Percentiles rank a stretch among this genome's conserved stretches.
phyloP scores from a whole-genome alignment of 1,140 invertebrate genomes.

The Camponotus floridanus region DNA sequence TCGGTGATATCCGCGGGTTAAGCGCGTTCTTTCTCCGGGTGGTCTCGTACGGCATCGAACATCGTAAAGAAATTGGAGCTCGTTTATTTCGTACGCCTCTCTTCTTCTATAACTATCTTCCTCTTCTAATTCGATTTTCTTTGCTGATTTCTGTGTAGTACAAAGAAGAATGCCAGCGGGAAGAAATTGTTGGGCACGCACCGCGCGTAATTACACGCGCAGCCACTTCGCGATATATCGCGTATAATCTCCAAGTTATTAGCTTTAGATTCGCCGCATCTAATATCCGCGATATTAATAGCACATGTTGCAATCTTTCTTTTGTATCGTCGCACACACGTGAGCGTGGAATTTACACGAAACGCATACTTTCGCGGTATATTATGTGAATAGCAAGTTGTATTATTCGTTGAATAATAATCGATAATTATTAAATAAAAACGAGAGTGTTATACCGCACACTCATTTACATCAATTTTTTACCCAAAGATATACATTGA shows the following conservation, averaged over 20 bases:
- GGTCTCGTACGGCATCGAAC: background rate
- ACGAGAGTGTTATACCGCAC: background rate
- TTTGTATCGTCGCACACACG: background rate
- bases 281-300: conserved; percentile 44
- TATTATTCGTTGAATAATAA: conserved; percentile 3
- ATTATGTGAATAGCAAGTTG: background rate
- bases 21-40: background rate
- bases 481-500: background rate
- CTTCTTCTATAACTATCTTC: background rate
- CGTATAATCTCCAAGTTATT: conserved; percentile 47
- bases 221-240: background rate
- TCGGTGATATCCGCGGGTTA: conserved; percentile 44
- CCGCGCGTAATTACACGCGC: conserved; percentile 18
- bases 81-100: conserved; percentile 37
- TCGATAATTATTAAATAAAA: background rate
- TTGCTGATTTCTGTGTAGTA: background rate
- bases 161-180: background rate
- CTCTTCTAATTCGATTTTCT: background rate
- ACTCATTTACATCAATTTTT: background rate
- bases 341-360: background rate
- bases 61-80: conserved; percentile 49
- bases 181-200: conserved; percentile 6
- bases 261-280: conserved; percentile 18
- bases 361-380: background rate
- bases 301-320: background rate